phyloP scores from a whole-genome alignment of 2,113 vertebrate genomes.

The Gambusia affinis region DNA sequence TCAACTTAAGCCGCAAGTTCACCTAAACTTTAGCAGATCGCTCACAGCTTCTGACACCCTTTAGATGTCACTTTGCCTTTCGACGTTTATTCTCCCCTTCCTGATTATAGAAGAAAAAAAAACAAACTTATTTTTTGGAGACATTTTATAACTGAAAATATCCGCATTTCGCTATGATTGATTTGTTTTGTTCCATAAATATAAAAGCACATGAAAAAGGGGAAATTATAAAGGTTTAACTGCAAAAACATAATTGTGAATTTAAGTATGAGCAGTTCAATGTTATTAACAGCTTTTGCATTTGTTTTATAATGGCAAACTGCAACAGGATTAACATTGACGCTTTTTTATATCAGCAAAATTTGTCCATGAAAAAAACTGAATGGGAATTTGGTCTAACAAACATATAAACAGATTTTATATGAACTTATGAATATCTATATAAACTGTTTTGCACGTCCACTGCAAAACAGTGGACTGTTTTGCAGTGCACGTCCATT shows the following conservation, averaged over 20 bases:
- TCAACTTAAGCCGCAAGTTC: conserved; percentile 52
- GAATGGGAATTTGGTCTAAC: too few relatives aligned
- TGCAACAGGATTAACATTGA: too few relatives aligned
- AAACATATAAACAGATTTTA: background rate
- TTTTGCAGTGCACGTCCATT: too few relatives aligned
- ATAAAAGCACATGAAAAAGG: background rate
- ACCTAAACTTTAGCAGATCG: conserved; percentile 45
- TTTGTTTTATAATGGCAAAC: too few relatives aligned
- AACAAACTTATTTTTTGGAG: background rate
- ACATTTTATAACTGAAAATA: background rate
- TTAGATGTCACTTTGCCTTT: conserved; percentile 9
- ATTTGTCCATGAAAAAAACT: too few relatives aligned
- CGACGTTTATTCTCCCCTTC: background rate
- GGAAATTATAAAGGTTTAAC: background rate
- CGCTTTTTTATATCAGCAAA: too few relatives aligned
- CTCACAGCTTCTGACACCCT: conserved; percentile 18
- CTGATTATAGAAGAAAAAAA: background rate
- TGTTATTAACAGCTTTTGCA: too few relatives aligned
- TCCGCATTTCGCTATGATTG: background rate
- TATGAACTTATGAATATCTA: background rate
- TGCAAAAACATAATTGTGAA: too few relatives aligned
- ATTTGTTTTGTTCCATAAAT: background rate
- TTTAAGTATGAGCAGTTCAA: too few relatives aligned
- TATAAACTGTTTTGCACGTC: background rate
- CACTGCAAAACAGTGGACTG: too few relatives aligned